Evolutionary conservation across 2,113 vertebrate genomes (phyloP).

Genomic region (Philantomba maxwellii): DNA sequence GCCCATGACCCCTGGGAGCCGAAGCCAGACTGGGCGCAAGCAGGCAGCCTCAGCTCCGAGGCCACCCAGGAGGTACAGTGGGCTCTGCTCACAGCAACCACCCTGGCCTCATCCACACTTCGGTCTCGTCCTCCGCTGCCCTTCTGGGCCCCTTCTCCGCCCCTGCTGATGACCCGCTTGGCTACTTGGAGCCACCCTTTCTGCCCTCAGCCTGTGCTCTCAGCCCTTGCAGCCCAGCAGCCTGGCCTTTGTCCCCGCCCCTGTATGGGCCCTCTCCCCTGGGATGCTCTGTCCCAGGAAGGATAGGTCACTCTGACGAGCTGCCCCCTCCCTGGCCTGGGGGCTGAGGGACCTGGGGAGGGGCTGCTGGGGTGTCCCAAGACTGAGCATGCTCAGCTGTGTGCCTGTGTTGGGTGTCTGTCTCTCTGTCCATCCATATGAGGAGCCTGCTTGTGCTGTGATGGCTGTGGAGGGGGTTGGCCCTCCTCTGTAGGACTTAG

Average conservation of each 20-base stretch:
- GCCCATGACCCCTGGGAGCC: slow-evolving; percentile 77
- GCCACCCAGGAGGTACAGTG: neutral
- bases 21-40: slow-evolving; percentile 73
- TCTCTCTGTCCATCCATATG: neutral
- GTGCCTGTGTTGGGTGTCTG: neutral
- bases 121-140: neutral
- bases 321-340: neutral
- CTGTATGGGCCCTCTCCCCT: neutral
- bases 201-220: neutral
- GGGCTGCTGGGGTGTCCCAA: neutral
- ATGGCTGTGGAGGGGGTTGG: neutral
- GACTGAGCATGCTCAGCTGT: neutral
- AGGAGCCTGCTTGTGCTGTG: neutral
- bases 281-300: neutral
- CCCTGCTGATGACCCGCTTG: neutral
- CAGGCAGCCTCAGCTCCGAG: slow-evolving; percentile 78
- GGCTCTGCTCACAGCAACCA: neutral
- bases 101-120: neutral
- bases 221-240: neutral
- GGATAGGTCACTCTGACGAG: neutral
- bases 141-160: neutral
- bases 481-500: neutral
- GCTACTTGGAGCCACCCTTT: neutral
- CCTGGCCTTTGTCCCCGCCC: neutral
- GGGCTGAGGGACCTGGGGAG: neutral